These are phyloP conservation scores for Oscheius onirici DNA, from an alignment of 2,888 invertebrate species.

Conservation along the genomic window DNA sequence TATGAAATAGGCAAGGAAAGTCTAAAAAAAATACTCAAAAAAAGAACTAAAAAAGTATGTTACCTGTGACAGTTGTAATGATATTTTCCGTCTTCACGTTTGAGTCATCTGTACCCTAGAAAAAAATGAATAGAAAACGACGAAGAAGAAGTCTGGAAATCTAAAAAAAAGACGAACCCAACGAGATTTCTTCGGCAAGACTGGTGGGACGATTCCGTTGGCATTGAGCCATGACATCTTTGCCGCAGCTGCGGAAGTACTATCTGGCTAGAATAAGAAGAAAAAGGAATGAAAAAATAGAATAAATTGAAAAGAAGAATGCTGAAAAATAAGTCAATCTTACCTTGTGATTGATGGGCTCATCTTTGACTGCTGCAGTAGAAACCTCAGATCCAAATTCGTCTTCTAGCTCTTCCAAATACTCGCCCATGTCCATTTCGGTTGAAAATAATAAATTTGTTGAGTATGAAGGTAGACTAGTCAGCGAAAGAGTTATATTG, in stretches of 20 bases:
- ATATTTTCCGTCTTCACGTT: neutral
- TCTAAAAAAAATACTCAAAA: neutral
- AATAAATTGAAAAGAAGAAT: neutral
- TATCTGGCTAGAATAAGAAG: neutral
- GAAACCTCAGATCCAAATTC: conserved; percentile 13
- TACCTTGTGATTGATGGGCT: neutral
- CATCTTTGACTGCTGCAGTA: neutral
- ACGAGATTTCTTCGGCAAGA: neutral
- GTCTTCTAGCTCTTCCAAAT: conserved; percentile 25
- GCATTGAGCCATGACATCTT: neutral
- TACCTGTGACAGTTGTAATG: neutral
- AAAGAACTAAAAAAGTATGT: neutral
- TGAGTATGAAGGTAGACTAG: too few relatives aligned
- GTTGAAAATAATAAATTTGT: too few relatives aligned
- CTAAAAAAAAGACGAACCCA: conserved; percentile 4
- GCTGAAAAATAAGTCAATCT: neutral
- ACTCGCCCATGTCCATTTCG: conserved; percentile 21
- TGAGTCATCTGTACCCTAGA: neutral
- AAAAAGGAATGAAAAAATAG: neutral
- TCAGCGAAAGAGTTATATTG: too few relatives aligned
- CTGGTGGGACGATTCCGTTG: neutral
- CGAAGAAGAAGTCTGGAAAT: neutral
- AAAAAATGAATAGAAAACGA: neutral
- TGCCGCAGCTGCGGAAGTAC: neutral
- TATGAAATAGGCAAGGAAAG: neutral